Percentiles rank a stretch among this genome's conserved stretches.
Evolutionary conservation across 2,797 vertebrate genomes (phyloP).

Genomic region (Craterocephalus amniculus): DNA sequence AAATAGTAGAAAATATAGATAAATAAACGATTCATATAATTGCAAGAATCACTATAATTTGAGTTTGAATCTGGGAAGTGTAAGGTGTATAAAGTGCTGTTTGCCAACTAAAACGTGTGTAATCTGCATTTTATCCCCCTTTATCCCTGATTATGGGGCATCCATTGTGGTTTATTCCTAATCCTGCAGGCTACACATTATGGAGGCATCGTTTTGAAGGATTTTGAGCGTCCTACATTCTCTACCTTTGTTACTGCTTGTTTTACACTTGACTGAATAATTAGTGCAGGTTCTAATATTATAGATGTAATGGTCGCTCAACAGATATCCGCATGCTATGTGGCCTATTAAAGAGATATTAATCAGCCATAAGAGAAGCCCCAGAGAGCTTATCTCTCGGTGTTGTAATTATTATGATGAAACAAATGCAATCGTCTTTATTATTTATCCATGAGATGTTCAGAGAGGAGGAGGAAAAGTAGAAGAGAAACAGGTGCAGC

Average conservation of each 20-base stretch:
- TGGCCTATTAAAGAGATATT: conserved; percentile 12
- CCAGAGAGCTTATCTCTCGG: conserved; percentile 8
- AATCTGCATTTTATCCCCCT: conserved; percentile 16
- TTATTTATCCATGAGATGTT: conserved; percentile 7
- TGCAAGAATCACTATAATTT: background rate
- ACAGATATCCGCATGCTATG: background rate
- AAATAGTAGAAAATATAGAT: background rate
- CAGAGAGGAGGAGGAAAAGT: background rate
- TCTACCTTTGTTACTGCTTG: background rate
- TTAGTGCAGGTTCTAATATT: conserved; percentile 16
- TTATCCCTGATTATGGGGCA: conserved; percentile 18
- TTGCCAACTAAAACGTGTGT: background rate
- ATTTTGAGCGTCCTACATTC: background rate
- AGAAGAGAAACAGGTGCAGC: conserved; percentile 68
- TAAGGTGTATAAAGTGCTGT: conserved; percentile 1
- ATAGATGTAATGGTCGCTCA: background rate
- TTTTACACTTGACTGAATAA: conserved; percentile 2
- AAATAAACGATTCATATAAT: background rate
- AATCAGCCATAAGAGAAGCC: background rate
- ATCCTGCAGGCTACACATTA: background rate
- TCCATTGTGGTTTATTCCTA: conserved; percentile 17
- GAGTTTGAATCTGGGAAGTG: background rate
- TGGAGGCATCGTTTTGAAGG: background rate
- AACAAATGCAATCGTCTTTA: background rate
- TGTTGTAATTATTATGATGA: background rate